Evolutionary conservation across 2,888 invertebrate species (phyloP), one percentile per base, ranked within the genome.

Genomic region (Leucozona laternaria): DNA sequence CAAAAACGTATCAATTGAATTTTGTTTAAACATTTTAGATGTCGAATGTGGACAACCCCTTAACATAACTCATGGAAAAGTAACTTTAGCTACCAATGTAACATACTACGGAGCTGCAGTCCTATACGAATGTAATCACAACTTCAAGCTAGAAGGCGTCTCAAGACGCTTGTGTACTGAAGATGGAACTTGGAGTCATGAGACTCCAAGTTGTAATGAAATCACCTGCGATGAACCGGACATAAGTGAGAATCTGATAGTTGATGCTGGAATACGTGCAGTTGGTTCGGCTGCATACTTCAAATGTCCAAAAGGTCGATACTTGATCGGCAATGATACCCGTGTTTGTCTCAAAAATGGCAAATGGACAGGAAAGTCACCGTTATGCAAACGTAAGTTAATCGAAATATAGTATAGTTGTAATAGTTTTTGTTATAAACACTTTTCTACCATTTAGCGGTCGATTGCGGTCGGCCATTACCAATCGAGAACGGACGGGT

Each of bases 141-240:
- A 97, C 90, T 98, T 95, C 93, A 95, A 96, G 90, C 93, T 98
- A 13, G 96, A 96, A 88, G 98, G 98, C 0, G 96, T 97, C 4
- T 96, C 97, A 3, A 94, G 97, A 71, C 93, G 98, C 80, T 92
- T 97, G 70, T 98, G 98, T 90, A 94, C 97, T 72, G 97, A 98
- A 90, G 96, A 98, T 90, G 97, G 96, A 66, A 97, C 97, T 0
- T 98, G 98, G 98, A 97, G 97, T 90, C 96, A 97, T 20, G 96
- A 96, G 79, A 93, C 95, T 0, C 97, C 98, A 0, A 91, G 93
- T n/a, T 98, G 98, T 91, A 94, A 94, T 95, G 97, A 97, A 94
- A 96, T 97, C 84, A 95, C 95, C 48, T 97, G 97, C 91, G 94
- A 94, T 82, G 95, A 96, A 89, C 97, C 97, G 64, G 94, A 94